phyloP scores from a whole-genome alignment of 1,140 invertebrate genomes.

The Drosophila mojavensis region DNA sequence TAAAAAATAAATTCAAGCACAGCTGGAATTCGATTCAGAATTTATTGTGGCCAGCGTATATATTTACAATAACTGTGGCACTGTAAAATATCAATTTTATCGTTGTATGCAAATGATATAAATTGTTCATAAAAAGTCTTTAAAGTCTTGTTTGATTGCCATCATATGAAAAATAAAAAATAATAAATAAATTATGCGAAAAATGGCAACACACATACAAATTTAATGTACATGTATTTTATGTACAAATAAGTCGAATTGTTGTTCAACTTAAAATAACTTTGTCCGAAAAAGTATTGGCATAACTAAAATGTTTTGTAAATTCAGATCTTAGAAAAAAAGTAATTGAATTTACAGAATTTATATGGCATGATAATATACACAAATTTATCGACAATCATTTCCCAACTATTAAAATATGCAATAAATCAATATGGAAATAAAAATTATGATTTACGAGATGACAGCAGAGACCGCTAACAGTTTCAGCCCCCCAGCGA shows the following conservation, averaged over 20 bases:
- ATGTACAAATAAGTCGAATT: too few relatives aligned
- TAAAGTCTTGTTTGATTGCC: too few relatives aligned
- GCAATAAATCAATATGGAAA: constrained; percentile 24
- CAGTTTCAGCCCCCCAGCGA: not conserved
- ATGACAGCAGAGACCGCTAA: not conserved
- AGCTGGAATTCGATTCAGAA: too few relatives aligned
- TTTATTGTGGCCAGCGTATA: too few relatives aligned
- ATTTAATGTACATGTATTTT: too few relatives aligned
- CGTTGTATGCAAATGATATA: too few relatives aligned
- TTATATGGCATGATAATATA: not conserved
- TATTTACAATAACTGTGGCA: not conserved
- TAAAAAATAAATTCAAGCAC: not conserved
- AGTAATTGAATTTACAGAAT: constrained; percentile 25
- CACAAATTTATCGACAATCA: constrained; percentile 32
- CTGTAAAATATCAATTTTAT: not conserved
- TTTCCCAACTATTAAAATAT: constrained; percentile 40
- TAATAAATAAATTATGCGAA: too few relatives aligned
- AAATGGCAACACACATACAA: too few relatives aligned
- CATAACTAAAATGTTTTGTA: not conserved
- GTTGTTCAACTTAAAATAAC: too few relatives aligned
- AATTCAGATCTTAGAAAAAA: not conserved
- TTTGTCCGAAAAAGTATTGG: not conserved
- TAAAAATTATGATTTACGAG: constrained; percentile 6
- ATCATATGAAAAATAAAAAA: too few relatives aligned
- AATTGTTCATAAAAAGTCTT: too few relatives aligned